Conservation (phyloP, 2,797 vertebrate genomes). For the Myripristis jacobus region DNA sequence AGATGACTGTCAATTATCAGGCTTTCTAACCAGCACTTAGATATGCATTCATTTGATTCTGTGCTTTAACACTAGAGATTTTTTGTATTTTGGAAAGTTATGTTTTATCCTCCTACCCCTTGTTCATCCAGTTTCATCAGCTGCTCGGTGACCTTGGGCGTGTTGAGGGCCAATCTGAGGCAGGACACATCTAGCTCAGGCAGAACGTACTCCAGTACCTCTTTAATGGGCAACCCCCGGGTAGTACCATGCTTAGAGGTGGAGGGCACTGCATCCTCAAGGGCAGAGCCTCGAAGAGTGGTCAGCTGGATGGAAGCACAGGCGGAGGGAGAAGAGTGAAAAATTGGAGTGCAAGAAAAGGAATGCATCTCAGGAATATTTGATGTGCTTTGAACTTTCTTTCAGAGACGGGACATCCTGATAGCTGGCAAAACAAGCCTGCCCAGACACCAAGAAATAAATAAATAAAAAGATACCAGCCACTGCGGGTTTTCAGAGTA, state of each 20-base stretch:
- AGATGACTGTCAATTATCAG: not conserved
- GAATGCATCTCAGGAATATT: slow-evolving; percentile 58
- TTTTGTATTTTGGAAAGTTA: not conserved
- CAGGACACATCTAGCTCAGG: slow-evolving; percentile 94
- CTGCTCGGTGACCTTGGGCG: slow-evolving; percentile 96
- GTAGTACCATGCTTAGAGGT: slow-evolving; percentile 94
- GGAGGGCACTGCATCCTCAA: slow-evolving; percentile 94
- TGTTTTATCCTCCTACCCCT: slow-evolving; percentile 83
- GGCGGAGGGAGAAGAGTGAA: slow-evolving; percentile 9
- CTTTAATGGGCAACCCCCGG: slow-evolving; percentile 93
- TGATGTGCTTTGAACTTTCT: slow-evolving; percentile 48
- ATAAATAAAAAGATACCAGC: slow-evolving; percentile 11
- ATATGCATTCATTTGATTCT: not conserved
- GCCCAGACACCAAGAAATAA: slow-evolving; percentile 17
- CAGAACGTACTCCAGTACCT: slow-evolving; percentile 93
- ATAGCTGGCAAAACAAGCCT: slow-evolving; percentile 41
- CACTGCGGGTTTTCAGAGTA: slow-evolving; percentile 12
- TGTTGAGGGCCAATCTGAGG: slow-evolving; percentile 94
- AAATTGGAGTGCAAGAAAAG: slow-evolving; percentile 25
- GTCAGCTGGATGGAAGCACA: slow-evolving; percentile 84
- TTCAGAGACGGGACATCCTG: slow-evolving; percentile 35
- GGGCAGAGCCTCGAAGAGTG: slow-evolving; percentile 91
- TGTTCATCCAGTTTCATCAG: slow-evolving; percentile 98
- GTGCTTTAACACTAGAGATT: too few species aligned
- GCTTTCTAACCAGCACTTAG: not conserved